Conservation (phyloP, 1,140 invertebrate species). For the Aphis gossypii region DNA sequence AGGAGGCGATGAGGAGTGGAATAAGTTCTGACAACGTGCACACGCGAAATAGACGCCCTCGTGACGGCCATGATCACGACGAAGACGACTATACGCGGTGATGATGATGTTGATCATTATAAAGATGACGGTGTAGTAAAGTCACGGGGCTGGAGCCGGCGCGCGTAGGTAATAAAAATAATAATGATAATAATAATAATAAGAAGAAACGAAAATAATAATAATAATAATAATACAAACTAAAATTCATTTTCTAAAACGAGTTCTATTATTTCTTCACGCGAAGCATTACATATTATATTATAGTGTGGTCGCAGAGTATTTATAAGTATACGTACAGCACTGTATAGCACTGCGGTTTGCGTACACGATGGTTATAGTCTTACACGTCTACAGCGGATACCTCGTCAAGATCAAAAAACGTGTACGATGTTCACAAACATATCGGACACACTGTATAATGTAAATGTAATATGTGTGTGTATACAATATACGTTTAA, state of each 20-base stretch:
- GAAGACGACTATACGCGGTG: neutral
- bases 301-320: neutral
- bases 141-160: neutral
- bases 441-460: neutral
- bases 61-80: slow-evolving; percentile 48
- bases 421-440: neutral
- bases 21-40: slow-evolving; percentile 37
- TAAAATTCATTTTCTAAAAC: slow-evolving; percentile 46
- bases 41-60: slow-evolving; percentile 49
- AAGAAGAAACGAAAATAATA: neutral
- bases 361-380: neutral
- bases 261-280: slow-evolving; percentile 26
- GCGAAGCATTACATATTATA: slow-evolving; percentile 27
- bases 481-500: slow-evolving; percentile 22
- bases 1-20: neutral
- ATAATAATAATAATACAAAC: slow-evolving; percentile 41
- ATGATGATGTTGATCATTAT: slow-evolving; percentile 51
- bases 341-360: neutral
- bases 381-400: neutral
- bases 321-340: neutral
- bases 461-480: slow-evolving; percentile 1
- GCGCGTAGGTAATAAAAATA: slow-evolving; percentile 38
- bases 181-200: slow-evolving; percentile 27
- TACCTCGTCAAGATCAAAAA: neutral
- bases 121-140: slow-evolving; percentile 45